These are phyloP conservation scores for Dissostichus mawsoni DNA, from an alignment of 2,113 vertebrate species.

Conservation along the genomic window DNA sequence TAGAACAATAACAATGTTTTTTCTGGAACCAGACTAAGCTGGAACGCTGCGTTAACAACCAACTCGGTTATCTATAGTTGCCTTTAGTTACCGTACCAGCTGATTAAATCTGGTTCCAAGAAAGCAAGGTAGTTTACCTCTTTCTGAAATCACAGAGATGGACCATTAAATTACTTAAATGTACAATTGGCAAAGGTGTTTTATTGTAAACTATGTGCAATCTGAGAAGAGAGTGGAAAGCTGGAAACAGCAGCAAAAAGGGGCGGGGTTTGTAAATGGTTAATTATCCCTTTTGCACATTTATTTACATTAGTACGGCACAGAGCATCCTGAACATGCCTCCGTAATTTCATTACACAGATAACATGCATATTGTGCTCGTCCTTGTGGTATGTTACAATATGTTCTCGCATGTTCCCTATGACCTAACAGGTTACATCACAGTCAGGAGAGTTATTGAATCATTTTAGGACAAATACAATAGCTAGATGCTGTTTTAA, in stretches of 20 bases:
- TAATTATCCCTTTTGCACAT: constrained; percentile 17
- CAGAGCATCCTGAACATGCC: neutral
- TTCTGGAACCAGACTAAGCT: neutral
- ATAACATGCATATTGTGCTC: neutral
- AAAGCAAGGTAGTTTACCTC: neutral
- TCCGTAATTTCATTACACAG: constrained; percentile 12
- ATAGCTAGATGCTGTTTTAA: neutral
- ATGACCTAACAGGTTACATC: neutral
- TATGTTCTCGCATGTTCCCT: constrained; percentile 6
- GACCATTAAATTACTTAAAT: neutral
- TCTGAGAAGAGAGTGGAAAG: neutral
- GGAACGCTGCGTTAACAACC: neutral
- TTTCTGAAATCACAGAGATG: neutral
- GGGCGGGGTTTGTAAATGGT: neutral
- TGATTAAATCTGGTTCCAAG: neutral
- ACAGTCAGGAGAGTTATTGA: neutral
- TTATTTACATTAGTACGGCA: constrained; percentile 19
- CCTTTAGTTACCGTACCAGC: no score
- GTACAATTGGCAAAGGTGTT: neutral
- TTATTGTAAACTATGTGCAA: neutral
- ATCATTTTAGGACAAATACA: neutral
- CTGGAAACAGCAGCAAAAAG: constrained; percentile 3
- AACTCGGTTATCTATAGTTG: neutral
- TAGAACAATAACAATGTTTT: no score
- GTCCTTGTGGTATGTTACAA: neutral